Conservation (phyloP, 2,113 vertebrate genomes). For the Axis porcinus region DNA sequence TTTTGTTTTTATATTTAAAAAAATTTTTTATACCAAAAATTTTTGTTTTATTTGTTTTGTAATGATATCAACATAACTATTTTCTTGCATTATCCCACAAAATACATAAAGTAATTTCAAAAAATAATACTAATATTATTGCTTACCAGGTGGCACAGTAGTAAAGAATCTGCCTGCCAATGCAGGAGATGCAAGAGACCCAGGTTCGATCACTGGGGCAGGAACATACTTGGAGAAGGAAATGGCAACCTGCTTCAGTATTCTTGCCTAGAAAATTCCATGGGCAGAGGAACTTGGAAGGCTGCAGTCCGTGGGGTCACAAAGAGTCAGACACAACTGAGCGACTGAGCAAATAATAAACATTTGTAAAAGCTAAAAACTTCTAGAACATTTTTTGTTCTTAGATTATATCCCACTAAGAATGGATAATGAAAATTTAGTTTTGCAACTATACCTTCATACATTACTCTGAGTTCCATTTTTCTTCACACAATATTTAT, state of each 20-base stretch:
- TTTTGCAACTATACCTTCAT: not conserved
- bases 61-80: not conserved
- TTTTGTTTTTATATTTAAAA: not conserved
- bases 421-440: not conserved
- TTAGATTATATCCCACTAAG: not conserved
- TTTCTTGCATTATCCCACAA: not conserved
- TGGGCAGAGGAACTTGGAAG: not conserved
- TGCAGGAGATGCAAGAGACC: not conserved
- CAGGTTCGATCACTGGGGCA: not conserved
- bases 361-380: not conserved
- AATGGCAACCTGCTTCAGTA: not conserved
- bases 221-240: not conserved
- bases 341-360: not conserved
- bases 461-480: not conserved
- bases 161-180: not conserved
- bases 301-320: not conserved
- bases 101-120: not conserved
- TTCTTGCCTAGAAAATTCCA: not conserved
- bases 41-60: not conserved
- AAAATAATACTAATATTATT: not conserved
- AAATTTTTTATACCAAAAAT: not conserved
- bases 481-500: not conserved
- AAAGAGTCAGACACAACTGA: not conserved
- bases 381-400: not conserved
- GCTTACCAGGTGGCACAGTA: not conserved